A percentile compares a stretch with the other conserved stretches of the same genome.
Conservation (phyloP, 37 sponge, comb jelly and placozoan species). For the Amphimedon queenslandica region DNA sequence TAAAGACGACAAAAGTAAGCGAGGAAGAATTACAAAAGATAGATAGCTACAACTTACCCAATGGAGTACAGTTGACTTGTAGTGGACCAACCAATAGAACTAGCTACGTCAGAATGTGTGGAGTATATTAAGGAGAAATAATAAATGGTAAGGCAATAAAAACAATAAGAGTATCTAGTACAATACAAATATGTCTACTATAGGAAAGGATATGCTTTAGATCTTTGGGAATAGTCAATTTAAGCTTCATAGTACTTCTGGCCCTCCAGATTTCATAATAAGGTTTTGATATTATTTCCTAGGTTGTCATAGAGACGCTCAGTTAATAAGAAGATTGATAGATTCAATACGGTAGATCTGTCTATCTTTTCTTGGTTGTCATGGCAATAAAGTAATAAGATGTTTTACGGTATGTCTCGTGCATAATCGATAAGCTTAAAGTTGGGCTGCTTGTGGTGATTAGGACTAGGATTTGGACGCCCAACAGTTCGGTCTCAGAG, state of each 20-base stretch:
- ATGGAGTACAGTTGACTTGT: slow-evolving; percentile 74
- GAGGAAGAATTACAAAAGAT: neutral
- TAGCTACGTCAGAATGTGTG: slow-evolving; percentile 78
- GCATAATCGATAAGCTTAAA: too few relatives aligned
- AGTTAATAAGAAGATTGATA: too few relatives aligned
- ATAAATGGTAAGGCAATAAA: too few relatives aligned
- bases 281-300: neutral
- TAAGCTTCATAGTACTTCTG: slow-evolving; percentile 47
- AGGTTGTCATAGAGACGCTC: too few relatives aligned
- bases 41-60: slow-evolving; percentile 44
- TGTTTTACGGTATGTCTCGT: neutral
- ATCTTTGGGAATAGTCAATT: slow-evolving; percentile 40
- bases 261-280: neutral
- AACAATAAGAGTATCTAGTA: neutral
- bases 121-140: slow-evolving; percentile 22
- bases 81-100: slow-evolving; percentile 85
- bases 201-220: slow-evolving; percentile 57
- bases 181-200: neutral
- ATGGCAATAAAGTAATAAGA: too few relatives aligned
- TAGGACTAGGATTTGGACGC: too few relatives aligned
- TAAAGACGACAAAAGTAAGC: too few relatives aligned
- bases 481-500: too few relatives aligned
- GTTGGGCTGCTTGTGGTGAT: too few relatives aligned
- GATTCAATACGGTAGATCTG: too few relatives aligned
- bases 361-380: too few relatives aligned